phyloP scores from a whole-genome alignment of 1,140 invertebrate genomes.

The Drosophila miranda region DNA sequence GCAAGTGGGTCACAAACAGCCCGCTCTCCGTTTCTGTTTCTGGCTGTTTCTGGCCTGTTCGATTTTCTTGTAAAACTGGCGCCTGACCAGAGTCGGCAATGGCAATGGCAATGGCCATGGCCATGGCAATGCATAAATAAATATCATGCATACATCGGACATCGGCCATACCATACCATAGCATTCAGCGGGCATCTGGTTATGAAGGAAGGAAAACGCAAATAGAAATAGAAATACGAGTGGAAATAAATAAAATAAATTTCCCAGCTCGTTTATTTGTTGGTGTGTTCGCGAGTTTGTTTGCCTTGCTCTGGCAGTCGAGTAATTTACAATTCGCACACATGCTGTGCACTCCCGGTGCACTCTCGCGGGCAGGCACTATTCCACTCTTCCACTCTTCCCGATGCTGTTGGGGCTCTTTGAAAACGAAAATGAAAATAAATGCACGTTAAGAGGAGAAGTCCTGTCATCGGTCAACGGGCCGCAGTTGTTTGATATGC shows the following conservation, averaged over 20 bases:
- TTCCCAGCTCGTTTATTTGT: conserved; percentile 70
- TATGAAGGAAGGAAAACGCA: conserved; percentile 63
- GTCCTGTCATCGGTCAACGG: conserved; percentile 74
- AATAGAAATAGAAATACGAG: conserved; percentile 64
- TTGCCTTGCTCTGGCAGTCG: conserved; percentile 56
- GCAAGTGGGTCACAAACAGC: conserved; percentile 65
- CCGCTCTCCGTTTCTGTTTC: neutral
- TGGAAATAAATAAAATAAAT: conserved; percentile 55
- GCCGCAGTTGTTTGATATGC: conserved; percentile 73
- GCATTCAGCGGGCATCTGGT: conserved; percentile 32
- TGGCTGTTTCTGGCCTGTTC: conserved; percentile 28
- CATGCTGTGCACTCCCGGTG: conserved; percentile 57
- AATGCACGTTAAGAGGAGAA: conserved; percentile 67
- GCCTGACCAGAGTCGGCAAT: conserved; percentile 39
- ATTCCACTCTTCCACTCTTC: conserved; percentile 17
- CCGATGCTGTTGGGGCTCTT: conserved; percentile 42
- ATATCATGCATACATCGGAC: conserved; percentile 55
- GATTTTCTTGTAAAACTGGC: conserved; percentile 59
- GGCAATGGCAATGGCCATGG: conserved; percentile 18
- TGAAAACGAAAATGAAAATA: conserved; percentile 75
- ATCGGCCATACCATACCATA: neutral
- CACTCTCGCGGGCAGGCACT: conserved; percentile 5
- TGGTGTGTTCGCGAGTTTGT: conserved; percentile 31
- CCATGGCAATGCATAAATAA: conserved; percentile 61
- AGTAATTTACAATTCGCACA: conserved; percentile 78